Conservation (phyloP, 1,140 invertebrate genomes). For the Achroia grisella region DNA sequence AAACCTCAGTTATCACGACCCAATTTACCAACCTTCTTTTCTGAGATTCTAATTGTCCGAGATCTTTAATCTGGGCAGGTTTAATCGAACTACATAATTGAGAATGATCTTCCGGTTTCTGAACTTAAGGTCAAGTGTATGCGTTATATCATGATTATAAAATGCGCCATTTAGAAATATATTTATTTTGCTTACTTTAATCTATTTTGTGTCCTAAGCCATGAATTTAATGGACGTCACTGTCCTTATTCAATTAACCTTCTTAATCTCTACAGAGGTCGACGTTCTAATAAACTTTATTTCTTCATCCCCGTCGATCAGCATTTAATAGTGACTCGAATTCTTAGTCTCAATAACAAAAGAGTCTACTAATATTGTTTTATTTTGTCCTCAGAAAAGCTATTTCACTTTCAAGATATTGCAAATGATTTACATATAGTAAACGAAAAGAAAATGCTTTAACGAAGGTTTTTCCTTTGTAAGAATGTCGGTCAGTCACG, state of each 20-base stretch:
- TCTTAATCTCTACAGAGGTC: background rate
- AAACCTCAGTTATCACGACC: background rate
- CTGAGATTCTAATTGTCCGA: slow-evolving; percentile 7
- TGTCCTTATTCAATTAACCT: background rate
- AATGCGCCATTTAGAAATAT: no score
- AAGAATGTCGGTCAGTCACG: slow-evolving; percentile 14
- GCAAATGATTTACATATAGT: background rate
- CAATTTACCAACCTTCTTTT: background rate
- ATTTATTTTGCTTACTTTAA: no score
- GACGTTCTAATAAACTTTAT: no score
- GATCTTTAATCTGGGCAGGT: slow-evolving; percentile 8
- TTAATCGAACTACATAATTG: slow-evolving; percentile 9
- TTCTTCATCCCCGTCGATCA: no score
- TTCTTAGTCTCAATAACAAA: no score
- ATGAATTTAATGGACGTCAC: background rate
- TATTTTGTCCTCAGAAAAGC: no score
- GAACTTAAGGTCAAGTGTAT: background rate
- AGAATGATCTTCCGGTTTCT: background rate
- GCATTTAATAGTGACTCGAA: no score
- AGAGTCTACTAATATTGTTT: no score
- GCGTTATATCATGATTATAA: no score
- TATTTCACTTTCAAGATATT: no score
- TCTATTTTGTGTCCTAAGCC: no score
- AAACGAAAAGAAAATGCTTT: background rate
- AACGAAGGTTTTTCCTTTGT: slow-evolving; percentile 6